phyloP scores from a whole-genome alignment of 30 jellyfish, hydroid and myxozoan species.

The Rhopilema esculentum region DNA sequence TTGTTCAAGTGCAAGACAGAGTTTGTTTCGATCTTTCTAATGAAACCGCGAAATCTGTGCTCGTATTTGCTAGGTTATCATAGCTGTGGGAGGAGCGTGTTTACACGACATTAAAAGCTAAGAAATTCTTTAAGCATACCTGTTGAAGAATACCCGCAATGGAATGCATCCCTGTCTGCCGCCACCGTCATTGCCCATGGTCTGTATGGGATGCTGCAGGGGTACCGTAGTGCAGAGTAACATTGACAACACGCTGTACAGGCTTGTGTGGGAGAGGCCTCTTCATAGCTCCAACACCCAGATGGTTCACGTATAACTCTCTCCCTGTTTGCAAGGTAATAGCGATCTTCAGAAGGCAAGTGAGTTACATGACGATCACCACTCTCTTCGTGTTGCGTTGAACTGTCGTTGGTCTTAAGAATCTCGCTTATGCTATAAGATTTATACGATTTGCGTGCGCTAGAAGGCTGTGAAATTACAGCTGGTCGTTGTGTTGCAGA shows the following conservation, averaged over 20 bases:
- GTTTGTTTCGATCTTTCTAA: neutral
- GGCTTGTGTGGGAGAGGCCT: constrained; percentile 3
- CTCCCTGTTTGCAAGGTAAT: neutral
- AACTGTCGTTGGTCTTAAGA: constrained; percentile 33
- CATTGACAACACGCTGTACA: constrained; percentile 52
- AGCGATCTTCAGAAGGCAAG: constrained; percentile 1
- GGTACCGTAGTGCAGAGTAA: constrained; percentile 35
- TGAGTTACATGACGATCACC: constrained; percentile 3
- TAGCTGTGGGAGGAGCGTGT: constrained; percentile 29
- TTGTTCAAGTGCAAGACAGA: neutral
- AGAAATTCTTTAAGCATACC: constrained; percentile 10
- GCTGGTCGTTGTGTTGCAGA: constrained; percentile 22
- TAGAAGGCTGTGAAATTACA: neutral
- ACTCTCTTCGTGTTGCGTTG: neutral
- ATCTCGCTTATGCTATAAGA: constrained; percentile 62
- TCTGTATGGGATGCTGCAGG: constrained; percentile 30
- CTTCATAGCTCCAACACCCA: constrained; percentile 43
- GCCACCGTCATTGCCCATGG: constrained; percentile 39
- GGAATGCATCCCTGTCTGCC: constrained; percentile 48
- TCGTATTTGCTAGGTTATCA: neutral
- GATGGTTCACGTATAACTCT: neutral
- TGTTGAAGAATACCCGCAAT: constrained; percentile 39
- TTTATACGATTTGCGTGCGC: constrained; percentile 48
- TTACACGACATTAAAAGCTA: constrained; percentile 7
- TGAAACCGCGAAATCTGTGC: neutral